These are phyloP conservation scores for Hypomecis punctinalis DNA, from an alignment of 2,888 invertebrate genomes.

Conservation along the genomic window DNA sequence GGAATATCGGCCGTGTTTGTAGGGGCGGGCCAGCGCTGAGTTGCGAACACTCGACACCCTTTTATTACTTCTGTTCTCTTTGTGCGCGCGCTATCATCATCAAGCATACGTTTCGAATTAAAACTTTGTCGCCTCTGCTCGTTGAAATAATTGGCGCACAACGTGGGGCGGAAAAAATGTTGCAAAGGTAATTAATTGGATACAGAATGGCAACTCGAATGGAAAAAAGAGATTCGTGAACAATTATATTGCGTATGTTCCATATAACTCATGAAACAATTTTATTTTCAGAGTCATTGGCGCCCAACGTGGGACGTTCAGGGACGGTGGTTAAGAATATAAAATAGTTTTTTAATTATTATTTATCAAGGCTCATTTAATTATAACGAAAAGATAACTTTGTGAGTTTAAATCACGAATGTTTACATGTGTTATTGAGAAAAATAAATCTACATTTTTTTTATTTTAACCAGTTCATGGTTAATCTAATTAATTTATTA, in stretches of 20 bases:
- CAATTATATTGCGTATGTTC: slow-evolving; percentile 26
- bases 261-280: not conserved
- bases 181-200: slow-evolving; percentile 36
- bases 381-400: too few species aligned
- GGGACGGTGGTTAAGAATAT: too few species aligned
- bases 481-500: too few species aligned
- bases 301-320: slow-evolving; percentile 3
- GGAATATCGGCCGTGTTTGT: slow-evolving; percentile 40
- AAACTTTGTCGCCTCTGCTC: slow-evolving; percentile 67
- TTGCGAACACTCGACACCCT: slow-evolving; percentile 76
- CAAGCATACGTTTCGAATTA: slow-evolving; percentile 75
- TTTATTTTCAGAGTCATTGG: not conserved
- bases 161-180: slow-evolving; percentile 53
- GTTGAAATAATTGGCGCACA: slow-evolving; percentile 63
- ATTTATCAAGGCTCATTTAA: too few species aligned
- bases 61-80: slow-evolving; percentile 80
- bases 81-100: slow-evolving; percentile 70
- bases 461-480: too few species aligned
- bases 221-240: slow-evolving; percentile 22
- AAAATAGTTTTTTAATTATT: too few species aligned
- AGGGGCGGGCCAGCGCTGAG: slow-evolving; percentile 43
- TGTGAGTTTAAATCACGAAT: too few species aligned
- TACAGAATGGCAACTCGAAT: slow-evolving; percentile 28
- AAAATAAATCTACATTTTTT: too few species aligned
- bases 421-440: too few species aligned